Evolutionary conservation across 1,140 invertebrate species (phyloP).

Genomic region (Zophobas morio): DNA sequence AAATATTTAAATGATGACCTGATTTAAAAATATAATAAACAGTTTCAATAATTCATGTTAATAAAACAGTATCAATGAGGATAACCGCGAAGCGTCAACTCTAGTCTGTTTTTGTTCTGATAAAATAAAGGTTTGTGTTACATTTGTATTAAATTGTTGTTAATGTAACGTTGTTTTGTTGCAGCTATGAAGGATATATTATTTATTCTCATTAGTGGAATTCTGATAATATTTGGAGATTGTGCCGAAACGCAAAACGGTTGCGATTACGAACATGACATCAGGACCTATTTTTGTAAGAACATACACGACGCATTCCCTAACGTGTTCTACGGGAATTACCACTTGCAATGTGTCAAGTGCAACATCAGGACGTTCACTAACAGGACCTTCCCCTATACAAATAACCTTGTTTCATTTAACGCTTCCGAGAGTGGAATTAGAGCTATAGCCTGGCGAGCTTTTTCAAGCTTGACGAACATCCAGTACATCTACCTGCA

Average conservation of each 20-base stretch:
- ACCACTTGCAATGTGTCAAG: slow-evolving; percentile 56
- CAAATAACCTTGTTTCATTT: slow-evolving; percentile 57
- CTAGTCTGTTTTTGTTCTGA: slow-evolving; percentile 13
- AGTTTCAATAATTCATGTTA: slow-evolving; percentile 29
- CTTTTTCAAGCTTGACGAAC: slow-evolving; percentile 58
- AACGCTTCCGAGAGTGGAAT: slow-evolving; percentile 60
- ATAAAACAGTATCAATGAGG: slow-evolving; percentile 14
- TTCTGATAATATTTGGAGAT: neutral
- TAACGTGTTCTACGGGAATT: slow-evolving; percentile 60
- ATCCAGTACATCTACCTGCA: slow-evolving; percentile 60
- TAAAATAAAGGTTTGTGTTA: slow-evolving; percentile 30
- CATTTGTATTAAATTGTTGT: neutral
- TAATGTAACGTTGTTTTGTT: slow-evolving; percentile 10
- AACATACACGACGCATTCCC: slow-evolving; percentile 59
- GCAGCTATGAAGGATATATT: slow-evolving; percentile 19
- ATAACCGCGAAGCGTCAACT: slow-evolving; percentile 9
- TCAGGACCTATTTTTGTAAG: slow-evolving; percentile 57
- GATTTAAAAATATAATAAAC: slow-evolving; percentile 44
- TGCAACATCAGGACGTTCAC: slow-evolving; percentile 59
- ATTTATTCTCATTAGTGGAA: neutral
- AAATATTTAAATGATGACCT: slow-evolving; percentile 41
- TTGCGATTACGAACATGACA: slow-evolving; percentile 49
- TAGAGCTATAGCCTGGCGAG: slow-evolving; percentile 48
- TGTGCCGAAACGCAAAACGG: neutral
- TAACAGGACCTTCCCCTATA: slow-evolving; percentile 56